Evolutionary conservation across 2,888 invertebrate genomes (phyloP).

Genomic region (Eupithecia subumbrata): DNA sequence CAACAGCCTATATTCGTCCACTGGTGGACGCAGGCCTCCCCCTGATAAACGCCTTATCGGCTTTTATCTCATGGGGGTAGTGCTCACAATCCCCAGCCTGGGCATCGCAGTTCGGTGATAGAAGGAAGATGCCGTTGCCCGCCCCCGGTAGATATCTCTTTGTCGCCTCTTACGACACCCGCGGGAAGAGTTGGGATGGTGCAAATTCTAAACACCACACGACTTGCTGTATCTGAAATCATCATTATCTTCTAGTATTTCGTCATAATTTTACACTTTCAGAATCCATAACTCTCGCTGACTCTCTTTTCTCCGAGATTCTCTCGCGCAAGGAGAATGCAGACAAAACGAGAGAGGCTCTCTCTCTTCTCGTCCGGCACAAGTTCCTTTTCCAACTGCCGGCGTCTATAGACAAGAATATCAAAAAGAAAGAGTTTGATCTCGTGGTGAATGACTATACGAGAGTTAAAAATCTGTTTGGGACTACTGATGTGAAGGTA

Average conservation of each 20-base stretch:
- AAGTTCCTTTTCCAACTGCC: slow-evolving; percentile 98
- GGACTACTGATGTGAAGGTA: slow-evolving; percentile 94
- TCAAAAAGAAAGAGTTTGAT: slow-evolving; percentile 97
- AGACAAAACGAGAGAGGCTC: slow-evolving; percentile 97
- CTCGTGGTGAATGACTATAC: slow-evolving; percentile 99
- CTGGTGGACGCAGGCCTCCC: no score
- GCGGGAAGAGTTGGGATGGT: no score
- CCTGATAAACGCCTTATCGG: no score
- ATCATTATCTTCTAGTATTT: not conserved
- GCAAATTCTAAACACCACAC: no score
- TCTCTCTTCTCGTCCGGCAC: slow-evolving; percentile 96
- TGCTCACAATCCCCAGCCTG: no score
- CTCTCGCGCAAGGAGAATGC: slow-evolving; percentile 96
- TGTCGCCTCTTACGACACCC: no score
- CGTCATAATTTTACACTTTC: slow-evolving; percentile 44
- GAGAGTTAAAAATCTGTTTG: slow-evolving; percentile 97
- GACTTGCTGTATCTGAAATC: no score
- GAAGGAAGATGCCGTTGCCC: no score
- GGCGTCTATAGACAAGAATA: slow-evolving; percentile 96
- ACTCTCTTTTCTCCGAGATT: slow-evolving; percentile 96
- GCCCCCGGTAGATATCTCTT: no score
- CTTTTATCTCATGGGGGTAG: no score
- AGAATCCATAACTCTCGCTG: slow-evolving; percentile 96
- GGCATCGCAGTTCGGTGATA: no score
- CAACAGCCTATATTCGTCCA: no score